Evolutionary conservation across 2,113 vertebrate species (phyloP), one percentile per base, ranked within the genome.

Genomic region (Megaleporinus macrocephalus): DNA sequence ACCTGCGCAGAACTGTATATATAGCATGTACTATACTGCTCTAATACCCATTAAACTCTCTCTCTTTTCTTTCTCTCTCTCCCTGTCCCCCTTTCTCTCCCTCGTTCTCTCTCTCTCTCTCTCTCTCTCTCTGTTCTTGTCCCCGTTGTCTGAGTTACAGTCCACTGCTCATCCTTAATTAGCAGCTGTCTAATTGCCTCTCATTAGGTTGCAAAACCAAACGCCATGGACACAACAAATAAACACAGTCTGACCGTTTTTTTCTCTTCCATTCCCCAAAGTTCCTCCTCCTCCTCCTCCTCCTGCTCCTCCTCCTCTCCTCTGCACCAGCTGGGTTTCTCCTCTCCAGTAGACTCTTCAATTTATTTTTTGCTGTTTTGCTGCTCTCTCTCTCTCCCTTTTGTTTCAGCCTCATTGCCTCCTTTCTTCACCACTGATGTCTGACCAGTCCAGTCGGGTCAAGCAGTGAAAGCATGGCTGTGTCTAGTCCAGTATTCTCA

Each of bases 101-200:
- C 4, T 26, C 44, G n/a, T n/a, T 65, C 15, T 33, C 63, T 63
- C 29, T 30, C 27, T 68, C 30, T 68, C 65, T 68, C 16, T 53
- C 27, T 41, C 47, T 18, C 44, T 4, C 47, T 70, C 4, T 26
- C 44, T 72, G 51, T 70, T 26, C 61, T 73, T 76, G 59, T 78
- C 68, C 79, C 16, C n/a, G 44, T 66, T 49, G 68, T 81, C 76
- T 80, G 69, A 27, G 93, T 92, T 84, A 92, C 91, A 92, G 87
- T 93, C 90, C 87, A 87, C 85, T 90, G 90, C 83, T 86, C 90
- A 91, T 82, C 89, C 89, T 91, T 93, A 94, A 94, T 93, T 91
- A 90, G 92, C 91, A 91, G 84, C 90, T 88, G 89, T 94, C 89
- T 93, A 91, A 92, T 93, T 93, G 89, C 86, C 86, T 81, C 89